These are phyloP conservation scores for Homarus gammarus DNA, from an alignment of 2,888 invertebrate species.

Conservation along the genomic window DNA sequence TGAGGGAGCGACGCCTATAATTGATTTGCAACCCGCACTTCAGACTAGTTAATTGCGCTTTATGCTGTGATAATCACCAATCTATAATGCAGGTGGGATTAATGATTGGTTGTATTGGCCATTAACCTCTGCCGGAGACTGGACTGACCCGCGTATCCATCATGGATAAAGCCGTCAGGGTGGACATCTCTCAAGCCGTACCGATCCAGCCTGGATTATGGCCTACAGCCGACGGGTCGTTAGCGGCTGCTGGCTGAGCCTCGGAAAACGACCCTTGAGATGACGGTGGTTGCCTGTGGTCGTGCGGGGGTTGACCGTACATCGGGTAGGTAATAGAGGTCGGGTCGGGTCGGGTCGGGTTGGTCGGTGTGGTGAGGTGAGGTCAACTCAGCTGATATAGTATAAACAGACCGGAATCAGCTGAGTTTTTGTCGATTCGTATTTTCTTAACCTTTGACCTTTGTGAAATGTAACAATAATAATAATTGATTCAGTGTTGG, in stretches of 20 bases:
- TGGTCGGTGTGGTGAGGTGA: no score
- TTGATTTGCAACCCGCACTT: conserved; percentile 52
- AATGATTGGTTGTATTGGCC: conserved; percentile 37
- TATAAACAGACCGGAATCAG: no score
- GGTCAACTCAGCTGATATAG: no score
- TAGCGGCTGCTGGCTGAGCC: neutral
- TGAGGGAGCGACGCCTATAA: conserved; percentile 22
- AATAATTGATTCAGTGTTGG: no score
- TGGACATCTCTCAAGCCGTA: conserved; percentile 28
- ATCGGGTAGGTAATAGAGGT: no score
- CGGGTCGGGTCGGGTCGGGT: no score
- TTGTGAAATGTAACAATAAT: no score
- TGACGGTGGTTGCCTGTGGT: neutral
- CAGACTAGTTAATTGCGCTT: conserved; percentile 41
- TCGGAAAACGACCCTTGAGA: neutral
- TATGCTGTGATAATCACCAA: conserved; percentile 38
- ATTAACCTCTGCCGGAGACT: conserved; percentile 17
- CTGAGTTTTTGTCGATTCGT: no score
- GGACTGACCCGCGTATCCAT: conserved; percentile 32
- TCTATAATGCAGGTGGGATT: conserved; percentile 43
- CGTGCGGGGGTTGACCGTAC: no score
- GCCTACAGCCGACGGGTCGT: neutral
- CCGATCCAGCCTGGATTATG: conserved; percentile 28
- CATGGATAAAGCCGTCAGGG: conserved; percentile 43
- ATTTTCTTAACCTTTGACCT: no score